Base-by-base conservation (phyloP, 2,888 invertebrate species). In the Lasioglossum lativentre region DNA sequence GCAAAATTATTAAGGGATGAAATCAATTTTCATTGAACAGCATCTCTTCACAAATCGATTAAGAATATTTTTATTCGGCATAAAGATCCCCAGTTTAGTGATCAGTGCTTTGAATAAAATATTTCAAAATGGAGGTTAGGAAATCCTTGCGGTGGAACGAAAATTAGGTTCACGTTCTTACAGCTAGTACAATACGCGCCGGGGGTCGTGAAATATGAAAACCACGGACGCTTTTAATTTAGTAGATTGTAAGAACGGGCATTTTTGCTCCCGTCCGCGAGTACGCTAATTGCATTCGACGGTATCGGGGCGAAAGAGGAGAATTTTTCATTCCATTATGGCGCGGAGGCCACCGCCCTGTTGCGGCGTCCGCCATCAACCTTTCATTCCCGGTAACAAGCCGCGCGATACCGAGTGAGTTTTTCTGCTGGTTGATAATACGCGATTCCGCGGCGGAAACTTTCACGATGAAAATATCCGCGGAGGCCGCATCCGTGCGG, bases 241-340 rank as follows among this genome's bases (percentile, higher is more conserved):
- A 23, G 23, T 23, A 23, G 38, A 38, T 68, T 8, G 68, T 2
- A 12, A 68, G 68, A 38, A 38, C 68, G 34, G 34, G 2, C 23
- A 34, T 19, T 68, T 38, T 1, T 23, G 34, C 38, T 38, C 10
- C 19, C 23, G 19, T 23, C 8, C 23, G 23, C 23, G 23, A 10
- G 23, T 12, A 5, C 68, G 34, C 68, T 68, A 38, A 38, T 68
- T 68, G 68, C 68, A 68, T 68, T 23, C 68, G 23, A 68, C 38
- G 68, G 68, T 38, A 68, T 68, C 34, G 45, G 45, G 72, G 45
- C 72, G 72, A 45, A 68, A 68, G 68, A 38, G 23, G 38, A 38
- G 68, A 68, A 68, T 68, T 68, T 68, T 68, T 68, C 68, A 68
- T 68, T 68, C 66, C 68, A 38, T 68, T 68, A 68, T 68, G 0